Evolutionary conservation across 2,113 vertebrate genomes (phyloP), one percentile per base, ranked within the genome.

Genomic region (Ciconia boyciana): DNA sequence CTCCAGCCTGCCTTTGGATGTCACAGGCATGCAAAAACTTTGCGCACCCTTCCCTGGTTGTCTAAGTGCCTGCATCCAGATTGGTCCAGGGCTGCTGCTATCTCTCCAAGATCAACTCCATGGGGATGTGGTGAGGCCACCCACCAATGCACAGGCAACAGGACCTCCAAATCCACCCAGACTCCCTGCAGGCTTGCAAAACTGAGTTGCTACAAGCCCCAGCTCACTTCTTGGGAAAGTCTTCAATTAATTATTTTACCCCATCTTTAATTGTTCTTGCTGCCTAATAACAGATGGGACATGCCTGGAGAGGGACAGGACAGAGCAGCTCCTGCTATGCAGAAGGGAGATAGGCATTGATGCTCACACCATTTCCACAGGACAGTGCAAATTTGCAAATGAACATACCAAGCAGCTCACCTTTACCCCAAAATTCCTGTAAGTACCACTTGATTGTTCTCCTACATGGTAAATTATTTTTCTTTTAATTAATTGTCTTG

Each of bases 51-150:
- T 36, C 36, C 26, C 19, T 46, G 51, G 14, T 6, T 28, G 26
- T 29, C 19, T 17, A 19, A 36, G 14, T 10, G 3, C 22, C 55
- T 10, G 5, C 19, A 13, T 6, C 31, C 20, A 22, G 44, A 44
- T 14, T 65, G 44, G 36, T 13, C 51, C n/a, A n/a, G 31, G 24
- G 36, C 32, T 68, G n/a, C 18, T 46, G 11, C 49, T 13, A 2
- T 18, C 44, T 60, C 61, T 41, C 32, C 10, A 6, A 17, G 19
- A 13, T 32, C 12, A 15, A 3, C 18, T 12, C 18, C 18, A 7
- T 0, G 2, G 28, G 12, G 32, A 60, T 22, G 13, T 0, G 8
- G 13, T 15, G n/a, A 65, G 12, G 31, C 31, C 2, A 15, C 31
- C 41, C 34, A 11, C 12, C 31, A 22, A 66, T 32, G 31, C 24